These are phyloP conservation scores for Trichomycterus rosablanca DNA, from an alignment of 2,113 vertebrate genomes.

Conservation along the genomic window DNA sequence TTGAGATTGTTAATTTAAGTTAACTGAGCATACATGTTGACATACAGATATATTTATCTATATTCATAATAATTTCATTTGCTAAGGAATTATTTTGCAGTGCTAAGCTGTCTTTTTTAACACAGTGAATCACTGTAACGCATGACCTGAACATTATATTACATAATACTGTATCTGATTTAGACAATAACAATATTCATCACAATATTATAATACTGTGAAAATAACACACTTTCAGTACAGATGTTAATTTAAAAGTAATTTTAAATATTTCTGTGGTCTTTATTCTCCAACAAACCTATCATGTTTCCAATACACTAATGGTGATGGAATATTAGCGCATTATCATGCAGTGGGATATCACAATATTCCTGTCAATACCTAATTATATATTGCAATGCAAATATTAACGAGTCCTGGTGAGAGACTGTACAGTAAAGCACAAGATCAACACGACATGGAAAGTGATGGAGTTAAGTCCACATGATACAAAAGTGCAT, in stretches of 20 bases:
- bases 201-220: conserved; percentile 18
- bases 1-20: too few species aligned
- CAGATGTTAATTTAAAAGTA: too few species aligned
- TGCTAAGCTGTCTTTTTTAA: too few species aligned
- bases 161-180: neutral
- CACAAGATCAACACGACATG: conserved; percentile 26
- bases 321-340: neutral
- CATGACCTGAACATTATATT: neutral
- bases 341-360: conserved; percentile 1
- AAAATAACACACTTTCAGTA: neutral
- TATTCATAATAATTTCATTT: too few species aligned
- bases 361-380: neutral
- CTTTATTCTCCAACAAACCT: neutral
- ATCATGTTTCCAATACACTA: neutral
- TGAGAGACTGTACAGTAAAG: conserved; percentile 24
- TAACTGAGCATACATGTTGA: too few species aligned
- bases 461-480: conserved; percentile 29
- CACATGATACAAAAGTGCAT: conserved; percentile 44
- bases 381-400: neutral
- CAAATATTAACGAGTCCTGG: neutral
- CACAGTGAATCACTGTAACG: conserved; percentile 1
- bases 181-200: conserved; percentile 15
- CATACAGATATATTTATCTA: too few species aligned
- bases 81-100: too few species aligned
- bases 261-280: conserved; percentile 17